A percentile compares a stretch with the other conserved stretches of the same genome.
Evolutionary conservation across 1,140 invertebrate genomes (phyloP).

Genomic region (Danaus plexippus): DNA sequence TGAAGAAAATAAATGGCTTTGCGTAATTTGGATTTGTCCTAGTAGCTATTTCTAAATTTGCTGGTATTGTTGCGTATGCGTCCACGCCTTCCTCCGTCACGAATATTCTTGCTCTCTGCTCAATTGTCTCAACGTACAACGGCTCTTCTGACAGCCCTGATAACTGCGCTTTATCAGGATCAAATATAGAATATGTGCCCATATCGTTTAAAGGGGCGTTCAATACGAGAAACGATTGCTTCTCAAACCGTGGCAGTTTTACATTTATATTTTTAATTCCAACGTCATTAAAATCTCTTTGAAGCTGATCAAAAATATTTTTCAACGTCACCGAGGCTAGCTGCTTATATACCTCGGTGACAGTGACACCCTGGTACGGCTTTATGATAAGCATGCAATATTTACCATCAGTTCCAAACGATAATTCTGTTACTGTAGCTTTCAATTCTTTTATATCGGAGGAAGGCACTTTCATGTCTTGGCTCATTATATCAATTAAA

Average conservation of each 20-base stretch:
- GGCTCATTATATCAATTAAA: conserved; percentile 73
- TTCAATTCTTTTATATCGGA: conserved; percentile 65
- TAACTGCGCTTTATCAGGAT: conserved; percentile 73
- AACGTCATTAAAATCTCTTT: conserved; percentile 44
- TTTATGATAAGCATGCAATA: conserved; percentile 40
- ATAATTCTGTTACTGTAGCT: conserved; percentile 44
- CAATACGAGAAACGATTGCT: conserved; percentile 75
- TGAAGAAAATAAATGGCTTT: conserved; percentile 72
- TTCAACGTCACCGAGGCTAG: conserved; percentile 24
- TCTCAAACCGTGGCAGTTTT: conserved; percentile 77
- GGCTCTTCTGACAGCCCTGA: conserved; percentile 72
- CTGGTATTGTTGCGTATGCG: too few species aligned
- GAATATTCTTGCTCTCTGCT: conserved; percentile 84
- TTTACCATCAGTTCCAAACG: conserved; percentile 70
- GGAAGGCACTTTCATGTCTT: conserved; percentile 62
- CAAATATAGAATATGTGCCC: conserved; percentile 80
- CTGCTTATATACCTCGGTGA: conserved; percentile 29
- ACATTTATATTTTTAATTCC: conserved; percentile 73
- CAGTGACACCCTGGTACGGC: conserved; percentile 24
- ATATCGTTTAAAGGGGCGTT: conserved; percentile 73
- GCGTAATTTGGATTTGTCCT: conserved; percentile 69
- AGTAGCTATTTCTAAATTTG: conserved; percentile 67
- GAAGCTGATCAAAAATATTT: conserved; percentile 53
- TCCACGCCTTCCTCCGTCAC: conserved; percentile 82
- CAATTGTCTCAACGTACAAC: conserved; percentile 70